Evolutionary conservation across 2,797 vertebrate genomes (phyloP), one percentile per base, ranked within the genome.

Genomic region (Catostomus latipinnis): DNA sequence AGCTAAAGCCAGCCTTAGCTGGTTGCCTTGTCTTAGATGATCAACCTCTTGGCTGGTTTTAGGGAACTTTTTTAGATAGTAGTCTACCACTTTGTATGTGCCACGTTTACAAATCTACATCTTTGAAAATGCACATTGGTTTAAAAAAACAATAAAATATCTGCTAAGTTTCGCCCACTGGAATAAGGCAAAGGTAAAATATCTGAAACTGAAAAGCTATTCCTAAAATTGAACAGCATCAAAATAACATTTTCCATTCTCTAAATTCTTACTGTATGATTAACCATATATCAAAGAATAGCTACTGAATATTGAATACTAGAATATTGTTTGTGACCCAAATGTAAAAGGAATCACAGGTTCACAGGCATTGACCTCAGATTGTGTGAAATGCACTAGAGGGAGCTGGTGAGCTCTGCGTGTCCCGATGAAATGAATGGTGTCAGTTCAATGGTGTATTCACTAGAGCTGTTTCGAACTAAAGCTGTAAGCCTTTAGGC

Each of bases 321-420:
- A 5, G 12, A 53, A 53, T 54, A 54, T 54, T 54, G 53, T 4
- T 13, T 12, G 52, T 53, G 52, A 53, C 12, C 10, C 10, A 10
- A 12, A 22, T 22, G 22, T 22, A 53, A 12, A 53, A 54, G 12
- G 53, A 12, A 6, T 54, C 53, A 10, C 52, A 54, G 53, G 12
- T 54, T 13, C 1, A 18, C 16, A 18, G 16, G 16, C 16, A 13
- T 16, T 48, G 11, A 8, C 48, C 14, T 18, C 46, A 60, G 49
- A 18, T 53, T 22, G 10, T 4, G 62, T 57, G 52, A 75, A 72
- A 43, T 54, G 34, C 85, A 81, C 78, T 76, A 84, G 84, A 81
- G 81, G 83, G 82, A 67, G 82, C 81, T 76, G 68, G n/a, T 73
- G n/a, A 63, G 81, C 70, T 72, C 67, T 1, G 9, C 46, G 49